Percentiles rank a stretch among this genome's conserved stretches.
Conservation (phyloP, 2,888 invertebrate species). For the Hyles lineata region DNA sequence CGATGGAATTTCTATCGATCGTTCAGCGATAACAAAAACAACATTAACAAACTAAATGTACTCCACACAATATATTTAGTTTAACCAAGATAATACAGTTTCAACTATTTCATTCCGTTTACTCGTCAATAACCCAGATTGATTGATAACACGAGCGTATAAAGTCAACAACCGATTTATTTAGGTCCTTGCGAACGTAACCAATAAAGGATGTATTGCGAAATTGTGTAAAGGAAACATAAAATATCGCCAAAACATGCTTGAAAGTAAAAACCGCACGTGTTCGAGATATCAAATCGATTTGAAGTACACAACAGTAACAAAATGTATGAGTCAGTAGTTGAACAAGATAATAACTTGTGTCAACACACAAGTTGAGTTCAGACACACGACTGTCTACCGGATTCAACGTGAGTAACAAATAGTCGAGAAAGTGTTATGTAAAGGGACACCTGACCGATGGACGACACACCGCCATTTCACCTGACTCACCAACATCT, state of each 20-base stretch:
- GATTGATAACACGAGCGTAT: neutral
- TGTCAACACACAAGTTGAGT: slow-evolving; percentile 38
- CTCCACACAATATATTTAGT: neutral
- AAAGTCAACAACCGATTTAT: neutral
- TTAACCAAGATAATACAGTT: neutral
- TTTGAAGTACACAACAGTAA: slow-evolving; percentile 5
- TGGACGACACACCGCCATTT: slow-evolving; percentile 44
- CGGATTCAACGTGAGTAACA: slow-evolving; percentile 36
- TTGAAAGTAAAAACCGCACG: slow-evolving; percentile 18
- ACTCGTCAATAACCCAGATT: neutral
- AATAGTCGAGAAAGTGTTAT: slow-evolving; percentile 50
- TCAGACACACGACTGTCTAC: slow-evolving; percentile 35
- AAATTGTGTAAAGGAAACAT: slow-evolving; percentile 9
- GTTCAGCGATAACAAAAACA: slow-evolving; percentile 17
- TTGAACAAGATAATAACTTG: slow-evolving; percentile 38
- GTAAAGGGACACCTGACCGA: slow-evolving; percentile 49
- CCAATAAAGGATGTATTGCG: neutral
- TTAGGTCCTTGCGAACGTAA: neutral
- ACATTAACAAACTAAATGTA: neutral
- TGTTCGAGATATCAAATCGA: slow-evolving; percentile 20
- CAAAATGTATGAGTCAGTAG: slow-evolving; percentile 10
- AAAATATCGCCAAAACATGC: slow-evolving; percentile 11
- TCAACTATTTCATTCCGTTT: neutral
- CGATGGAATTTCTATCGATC: slow-evolving; percentile 22
- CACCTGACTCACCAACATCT: slow-evolving; percentile 36